A percentile compares a stretch with the other conserved stretches of the same genome.
phyloP scores from a whole-genome alignment of 2,797 vertebrate species.

The Onychomys torridus region DNA sequence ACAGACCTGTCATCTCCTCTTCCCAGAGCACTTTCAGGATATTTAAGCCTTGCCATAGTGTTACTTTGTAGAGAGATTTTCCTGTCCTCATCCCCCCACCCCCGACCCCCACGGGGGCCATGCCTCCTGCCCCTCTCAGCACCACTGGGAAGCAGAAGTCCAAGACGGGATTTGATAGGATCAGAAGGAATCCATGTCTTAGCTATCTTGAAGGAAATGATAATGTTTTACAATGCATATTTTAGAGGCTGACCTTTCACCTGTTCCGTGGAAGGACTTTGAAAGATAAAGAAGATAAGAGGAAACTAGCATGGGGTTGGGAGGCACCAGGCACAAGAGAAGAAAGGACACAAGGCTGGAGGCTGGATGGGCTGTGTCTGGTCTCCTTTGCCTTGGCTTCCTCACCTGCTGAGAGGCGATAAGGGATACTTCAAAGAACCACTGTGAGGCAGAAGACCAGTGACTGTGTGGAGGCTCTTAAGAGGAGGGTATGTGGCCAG shows the following conservation, averaged over 20 bases:
- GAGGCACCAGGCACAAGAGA: neutral
- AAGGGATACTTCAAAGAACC: neutral
- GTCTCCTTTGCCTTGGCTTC: neutral
- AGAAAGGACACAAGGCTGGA: neutral
- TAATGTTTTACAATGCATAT: neutral
- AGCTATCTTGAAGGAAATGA: neutral
- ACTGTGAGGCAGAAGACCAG: neutral
- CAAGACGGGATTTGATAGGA: neutral
- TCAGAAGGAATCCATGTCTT: neutral
- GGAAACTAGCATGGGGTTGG: neutral
- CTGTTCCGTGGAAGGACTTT: neutral
- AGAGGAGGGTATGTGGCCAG: neutral
- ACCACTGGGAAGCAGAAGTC: neutral
- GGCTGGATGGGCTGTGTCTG: neutral
- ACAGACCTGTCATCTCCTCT: neutral
- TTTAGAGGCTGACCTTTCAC: neutral
- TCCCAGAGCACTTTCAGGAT: neutral
- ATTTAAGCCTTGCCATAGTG: neutral
- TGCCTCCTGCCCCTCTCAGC: neutral
- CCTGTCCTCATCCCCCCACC: neutral
- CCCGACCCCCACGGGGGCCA: neutral
- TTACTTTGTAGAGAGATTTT: neutral
- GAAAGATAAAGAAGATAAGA: neutral
- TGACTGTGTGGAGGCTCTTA: neutral
- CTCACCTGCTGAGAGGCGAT: slow-evolving; percentile 34